Percentiles rank a stretch among this genome's conserved stretches.
Conservation (phyloP, 2,113 vertebrate genomes). For the Otolemur garnettii region DNA sequence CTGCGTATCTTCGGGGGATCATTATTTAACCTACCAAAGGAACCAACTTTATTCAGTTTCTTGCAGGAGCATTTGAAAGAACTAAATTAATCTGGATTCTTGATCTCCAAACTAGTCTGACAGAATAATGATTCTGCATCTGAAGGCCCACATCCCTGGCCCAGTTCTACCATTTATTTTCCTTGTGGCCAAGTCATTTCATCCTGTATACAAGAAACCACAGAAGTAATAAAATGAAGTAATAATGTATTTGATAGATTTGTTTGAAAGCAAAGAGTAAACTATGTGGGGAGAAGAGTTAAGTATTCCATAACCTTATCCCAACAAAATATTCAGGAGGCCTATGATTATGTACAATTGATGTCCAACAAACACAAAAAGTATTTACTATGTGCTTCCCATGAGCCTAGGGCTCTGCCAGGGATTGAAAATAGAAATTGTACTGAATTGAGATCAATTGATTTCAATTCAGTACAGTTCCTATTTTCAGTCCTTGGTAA, state of each 20-base stretch:
- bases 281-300: not conserved
- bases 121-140: not conserved
- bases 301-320: slow-evolving; percentile 2
- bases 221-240: not conserved
- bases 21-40: not conserved
- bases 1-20: not conserved
- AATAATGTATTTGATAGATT: not conserved
- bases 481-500: not conserved
- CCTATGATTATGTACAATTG: not conserved
- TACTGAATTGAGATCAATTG: not conserved
- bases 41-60: not conserved
- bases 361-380: not conserved
- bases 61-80: not conserved
- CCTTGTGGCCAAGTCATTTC: not conserved
- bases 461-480: not conserved
- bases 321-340: not conserved
- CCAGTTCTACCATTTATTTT: not conserved
- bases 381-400: not conserved
- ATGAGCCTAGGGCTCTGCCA: not conserved
- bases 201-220: not conserved
- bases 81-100: not conserved
- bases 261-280: slow-evolving; percentile 40
- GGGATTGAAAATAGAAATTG: no score
- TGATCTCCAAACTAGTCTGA: not conserved
- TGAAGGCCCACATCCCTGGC: not conserved